phyloP scores from a whole-genome alignment of 1,140 invertebrate genomes.

The Hirudo medicinalis region DNA sequence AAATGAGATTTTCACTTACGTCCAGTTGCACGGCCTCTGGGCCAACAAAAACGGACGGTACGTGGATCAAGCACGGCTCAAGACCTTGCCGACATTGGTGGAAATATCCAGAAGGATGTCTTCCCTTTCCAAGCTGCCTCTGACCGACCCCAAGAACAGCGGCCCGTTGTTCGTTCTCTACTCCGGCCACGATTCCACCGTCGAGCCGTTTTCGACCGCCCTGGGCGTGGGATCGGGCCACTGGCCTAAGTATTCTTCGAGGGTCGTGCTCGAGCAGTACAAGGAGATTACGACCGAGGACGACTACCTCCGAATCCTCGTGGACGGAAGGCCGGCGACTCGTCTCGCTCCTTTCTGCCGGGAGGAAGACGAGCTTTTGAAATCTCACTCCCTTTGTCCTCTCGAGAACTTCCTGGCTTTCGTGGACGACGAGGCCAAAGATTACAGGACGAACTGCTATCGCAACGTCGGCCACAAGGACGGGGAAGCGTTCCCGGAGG shows the following conservation, averaged over 20 bases:
- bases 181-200: constrained; percentile 76
- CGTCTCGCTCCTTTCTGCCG: constrained; percentile 62
- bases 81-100: constrained; percentile 37
- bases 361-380: constrained; percentile 24
- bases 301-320: constrained; percentile 64
- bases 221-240: constrained; percentile 55
- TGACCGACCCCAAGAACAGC: constrained; percentile 58
- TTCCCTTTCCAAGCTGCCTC: constrained; percentile 57
- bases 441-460: constrained; percentile 4
- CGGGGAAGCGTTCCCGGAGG: no score
- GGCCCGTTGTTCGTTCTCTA: constrained; percentile 65
- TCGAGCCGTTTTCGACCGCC: constrained; percentile 65
- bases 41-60: constrained; percentile 26
- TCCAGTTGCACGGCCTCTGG: constrained; percentile 30
- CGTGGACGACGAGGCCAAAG: constrained; percentile 26
- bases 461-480: no score
- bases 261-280: constrained; percentile 64
- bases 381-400: constrained; percentile 28
- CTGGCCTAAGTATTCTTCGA: constrained; percentile 60
- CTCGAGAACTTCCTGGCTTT: constrained; percentile 34
- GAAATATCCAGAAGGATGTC: constrained; percentile 52
- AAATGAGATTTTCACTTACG: constrained; percentile 30
- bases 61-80: constrained; percentile 28
- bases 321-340: constrained; percentile 75
- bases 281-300: constrained; percentile 22